A percentile compares a stretch with the other conserved stretches of the same genome.
Conservation (phyloP, 1,140 invertebrate species). For the Drosophila ohnishii region DNA sequence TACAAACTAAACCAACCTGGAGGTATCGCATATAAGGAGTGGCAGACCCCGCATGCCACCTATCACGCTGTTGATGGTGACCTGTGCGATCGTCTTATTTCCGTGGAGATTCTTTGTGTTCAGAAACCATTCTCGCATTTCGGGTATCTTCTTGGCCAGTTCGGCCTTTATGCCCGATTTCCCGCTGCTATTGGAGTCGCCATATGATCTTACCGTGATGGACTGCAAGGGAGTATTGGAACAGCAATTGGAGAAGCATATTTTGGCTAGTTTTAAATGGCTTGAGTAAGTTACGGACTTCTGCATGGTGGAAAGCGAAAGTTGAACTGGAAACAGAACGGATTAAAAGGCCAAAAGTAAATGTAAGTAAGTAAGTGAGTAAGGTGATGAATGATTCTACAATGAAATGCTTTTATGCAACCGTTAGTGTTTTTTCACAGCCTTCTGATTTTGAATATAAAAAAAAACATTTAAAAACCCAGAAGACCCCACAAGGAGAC, state of each 20-base stretch:
- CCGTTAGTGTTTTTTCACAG: neutral
- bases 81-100: constrained; percentile 26
- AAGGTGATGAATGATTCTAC: neutral
- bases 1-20: constrained; percentile 76
- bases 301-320: neutral
- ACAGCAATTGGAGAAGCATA: neutral
- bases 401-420: neutral
- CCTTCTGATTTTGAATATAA: neutral
- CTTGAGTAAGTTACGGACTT: neutral
- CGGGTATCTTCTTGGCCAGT: constrained; percentile 31
- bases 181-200: neutral
- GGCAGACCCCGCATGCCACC: constrained; percentile 98
- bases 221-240: neutral
- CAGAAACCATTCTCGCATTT: constrained; percentile 42
- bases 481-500: no score
- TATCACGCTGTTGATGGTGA: constrained; percentile 86
- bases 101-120: constrained; percentile 39
- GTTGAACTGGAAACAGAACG: no score
- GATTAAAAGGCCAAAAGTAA: neutral
- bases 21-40: constrained; percentile 96
- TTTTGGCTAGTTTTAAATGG: neutral
- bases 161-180: constrained; percentile 18
- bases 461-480: no score
- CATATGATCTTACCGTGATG: neutral
- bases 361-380: no score